Evolutionary conservation across 2,888 invertebrate species (phyloP), one percentile per base, ranked within the genome.

Genomic region (Xestobium rufovillosum): DNA sequence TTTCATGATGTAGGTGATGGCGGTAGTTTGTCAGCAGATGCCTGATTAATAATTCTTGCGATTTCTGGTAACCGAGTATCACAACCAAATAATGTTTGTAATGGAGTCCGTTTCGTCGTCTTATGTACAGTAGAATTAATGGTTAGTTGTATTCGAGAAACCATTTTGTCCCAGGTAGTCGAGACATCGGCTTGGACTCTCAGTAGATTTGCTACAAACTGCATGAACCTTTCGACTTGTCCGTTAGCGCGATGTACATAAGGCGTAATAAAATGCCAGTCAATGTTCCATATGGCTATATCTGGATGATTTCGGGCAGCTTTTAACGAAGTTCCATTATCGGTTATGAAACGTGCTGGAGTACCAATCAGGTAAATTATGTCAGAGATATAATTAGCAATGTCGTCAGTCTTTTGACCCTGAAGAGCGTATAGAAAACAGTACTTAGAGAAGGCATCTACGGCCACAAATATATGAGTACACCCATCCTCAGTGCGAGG

Each of bases 291-390:
- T 23, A n/a, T 23, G n/a, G n/a, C 23, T 9, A 23, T 23, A n/a
- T 23, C 31, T 14, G 31, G 31, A 25, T 31, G 31, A 15, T 31
- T 31, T 2, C 4, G 31, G 14, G 31, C 31, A 9, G 23, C 23
- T 13, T 31, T 31, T 15, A 31, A 31, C 6, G 31, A 23, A 2
- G 14, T 31, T 14, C 31, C 14, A 4, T 17, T 31, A 15, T 31
- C 31, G 15, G 31, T 31, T 14, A 31, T 31, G 15, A 31, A 14
- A 14, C 31, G 15, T 31, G 31, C 31, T 31, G 31, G 14, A 14
- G 31, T 31, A 25, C 31, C 31, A 31, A 31, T 15, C 31, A 31
- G 15, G 15, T 31, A 31, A 31, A 31, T 15, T 14, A 31, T 31
- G 15, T 31, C 31, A 4, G 31, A 31, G 3, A 31, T 31, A 15